A percentile compares a stretch with the other conserved stretches of the same genome.
Evolutionary conservation across 1,140 invertebrate species (phyloP).

Genomic region (Saccostrea echinata): DNA sequence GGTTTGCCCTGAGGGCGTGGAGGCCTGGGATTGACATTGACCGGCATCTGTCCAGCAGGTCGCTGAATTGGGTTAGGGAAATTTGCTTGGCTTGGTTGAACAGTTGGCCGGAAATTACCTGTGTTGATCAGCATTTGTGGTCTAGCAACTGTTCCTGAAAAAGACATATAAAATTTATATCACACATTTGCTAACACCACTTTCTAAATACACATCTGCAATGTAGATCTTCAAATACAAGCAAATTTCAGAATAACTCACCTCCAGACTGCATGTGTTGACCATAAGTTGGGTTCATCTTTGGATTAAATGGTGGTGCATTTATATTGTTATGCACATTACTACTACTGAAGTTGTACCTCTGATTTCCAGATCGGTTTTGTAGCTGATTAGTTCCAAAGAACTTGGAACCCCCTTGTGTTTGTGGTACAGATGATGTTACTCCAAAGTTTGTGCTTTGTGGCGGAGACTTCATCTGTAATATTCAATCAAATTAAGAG

Average conservation of each 20-base stretch:
- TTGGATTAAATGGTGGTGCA: constrained; percentile 55
- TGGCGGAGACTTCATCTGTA: constrained; percentile 69
- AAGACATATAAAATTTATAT: background rate
- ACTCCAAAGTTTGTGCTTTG: constrained; percentile 59
- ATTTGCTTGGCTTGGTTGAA: constrained; percentile 57
- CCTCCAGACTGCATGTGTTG: constrained; percentile 61
- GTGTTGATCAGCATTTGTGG: constrained; percentile 66
- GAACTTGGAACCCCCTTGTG: constrained; percentile 50
- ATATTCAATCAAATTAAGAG: background rate
- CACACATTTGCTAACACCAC: background rate
- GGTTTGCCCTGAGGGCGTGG: constrained; percentile 16
- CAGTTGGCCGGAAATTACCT: constrained; percentile 60
- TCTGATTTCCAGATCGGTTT: constrained; percentile 51
- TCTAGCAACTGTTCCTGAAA: constrained; percentile 62
- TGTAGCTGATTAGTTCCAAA: constrained; percentile 55
- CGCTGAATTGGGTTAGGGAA: constrained; percentile 73
- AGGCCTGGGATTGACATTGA: constrained; percentile 41
- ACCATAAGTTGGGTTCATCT: constrained; percentile 58
- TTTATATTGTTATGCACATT: constrained; percentile 49
- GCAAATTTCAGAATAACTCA: constrained; percentile 19
- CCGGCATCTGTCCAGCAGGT: constrained; percentile 60
- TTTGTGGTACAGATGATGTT: constrained; percentile 53
- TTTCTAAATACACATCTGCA: background rate
- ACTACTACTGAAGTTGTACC: constrained; percentile 54
- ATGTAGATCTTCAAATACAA: background rate